Evolutionary conservation across 2,888 invertebrate species (phyloP).

Genomic region (Tribolium freemani): DNA sequence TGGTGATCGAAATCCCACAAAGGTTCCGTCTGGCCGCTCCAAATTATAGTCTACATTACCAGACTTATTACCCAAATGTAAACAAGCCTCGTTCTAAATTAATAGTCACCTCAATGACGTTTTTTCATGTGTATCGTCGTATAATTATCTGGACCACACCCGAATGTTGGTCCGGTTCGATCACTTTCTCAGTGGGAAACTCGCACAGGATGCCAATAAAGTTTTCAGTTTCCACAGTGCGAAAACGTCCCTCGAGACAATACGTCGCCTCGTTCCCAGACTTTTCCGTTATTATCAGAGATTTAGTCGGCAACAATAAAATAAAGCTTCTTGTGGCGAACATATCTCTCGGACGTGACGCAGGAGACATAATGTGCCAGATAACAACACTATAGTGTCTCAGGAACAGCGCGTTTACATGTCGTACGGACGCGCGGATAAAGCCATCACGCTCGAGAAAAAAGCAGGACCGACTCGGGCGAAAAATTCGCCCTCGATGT

Average conservation of each 20-base stretch:
- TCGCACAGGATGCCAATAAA: background rate
- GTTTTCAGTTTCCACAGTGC: constrained; percentile 41
- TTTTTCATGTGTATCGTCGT: background rate
- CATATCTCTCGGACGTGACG: constrained; percentile 62
- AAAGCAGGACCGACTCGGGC: constrained; percentile 31
- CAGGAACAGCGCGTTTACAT: constrained; percentile 53
- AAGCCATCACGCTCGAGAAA: constrained; percentile 20
- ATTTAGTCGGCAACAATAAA: constrained; percentile 52
- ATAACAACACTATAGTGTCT: constrained; percentile 58
- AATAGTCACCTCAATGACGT: constrained; percentile 13
- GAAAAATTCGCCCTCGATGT: constrained; percentile 42
- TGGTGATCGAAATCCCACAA: background rate
- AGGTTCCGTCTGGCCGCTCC: background rate
- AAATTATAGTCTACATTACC: constrained; percentile 8
- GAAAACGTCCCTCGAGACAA: constrained; percentile 46
- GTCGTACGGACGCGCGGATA: constrained; percentile 46
- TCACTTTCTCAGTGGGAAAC: constrained; percentile 20
- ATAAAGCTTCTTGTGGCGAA: constrained; percentile 56
- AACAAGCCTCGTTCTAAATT: constrained; percentile 7
- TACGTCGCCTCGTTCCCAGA: constrained; percentile 50
- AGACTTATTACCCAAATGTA: background rate
- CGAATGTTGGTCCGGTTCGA: background rate
- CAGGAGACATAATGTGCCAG: constrained; percentile 60
- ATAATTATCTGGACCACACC: constrained; percentile 6
- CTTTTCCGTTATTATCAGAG: constrained; percentile 56